Percentiles rank a stretch among this genome's conserved stretches.
Conservation (phyloP, 1,140 invertebrate genomes). For the Muscidifurax raptorellus region DNA sequence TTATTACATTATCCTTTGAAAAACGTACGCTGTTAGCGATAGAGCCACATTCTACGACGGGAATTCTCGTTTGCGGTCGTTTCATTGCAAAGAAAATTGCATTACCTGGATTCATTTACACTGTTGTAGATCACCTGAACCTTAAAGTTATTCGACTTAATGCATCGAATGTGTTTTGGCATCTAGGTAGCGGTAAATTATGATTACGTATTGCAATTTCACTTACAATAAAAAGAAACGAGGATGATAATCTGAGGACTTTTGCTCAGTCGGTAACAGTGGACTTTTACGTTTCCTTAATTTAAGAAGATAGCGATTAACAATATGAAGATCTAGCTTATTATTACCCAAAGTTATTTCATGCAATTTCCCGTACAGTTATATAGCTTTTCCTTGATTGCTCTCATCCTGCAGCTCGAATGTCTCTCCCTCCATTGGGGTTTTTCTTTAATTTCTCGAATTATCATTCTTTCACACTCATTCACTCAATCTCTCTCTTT, state of each 20-base stretch:
- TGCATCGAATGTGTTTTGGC: background rate
- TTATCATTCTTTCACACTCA: slow-evolving; percentile 44
- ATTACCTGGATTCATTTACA: background rate
- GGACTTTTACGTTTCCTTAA: slow-evolving; percentile 9
- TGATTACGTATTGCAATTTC: background rate
- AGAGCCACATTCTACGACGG: background rate
- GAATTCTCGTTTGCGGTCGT: background rate
- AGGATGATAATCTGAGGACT: background rate
- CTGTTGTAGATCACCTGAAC: background rate
- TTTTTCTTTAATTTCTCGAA: slow-evolving; percentile 22
- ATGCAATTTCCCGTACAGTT: slow-evolving; percentile 16
- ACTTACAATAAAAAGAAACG: background rate
- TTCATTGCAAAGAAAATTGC: background rate
- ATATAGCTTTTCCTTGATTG: slow-evolving; percentile 6
- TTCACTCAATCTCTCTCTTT: slow-evolving; percentile 46
- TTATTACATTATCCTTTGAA: slow-evolving; percentile 25
- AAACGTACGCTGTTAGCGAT: slow-evolving; percentile 22
- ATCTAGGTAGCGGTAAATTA: background rate
- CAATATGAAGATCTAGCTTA: slow-evolving; percentile 24
- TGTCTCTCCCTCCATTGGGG: background rate
- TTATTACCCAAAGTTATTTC: slow-evolving; percentile 19
- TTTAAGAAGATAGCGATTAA: slow-evolving; percentile 21
- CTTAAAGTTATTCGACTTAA: background rate
- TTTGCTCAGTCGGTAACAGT: slow-evolving; percentile 19
- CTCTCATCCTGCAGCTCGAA: background rate